Base-by-base conservation (phyloP, 2,888 invertebrate species). In the Saturnia pavonia region DNA sequence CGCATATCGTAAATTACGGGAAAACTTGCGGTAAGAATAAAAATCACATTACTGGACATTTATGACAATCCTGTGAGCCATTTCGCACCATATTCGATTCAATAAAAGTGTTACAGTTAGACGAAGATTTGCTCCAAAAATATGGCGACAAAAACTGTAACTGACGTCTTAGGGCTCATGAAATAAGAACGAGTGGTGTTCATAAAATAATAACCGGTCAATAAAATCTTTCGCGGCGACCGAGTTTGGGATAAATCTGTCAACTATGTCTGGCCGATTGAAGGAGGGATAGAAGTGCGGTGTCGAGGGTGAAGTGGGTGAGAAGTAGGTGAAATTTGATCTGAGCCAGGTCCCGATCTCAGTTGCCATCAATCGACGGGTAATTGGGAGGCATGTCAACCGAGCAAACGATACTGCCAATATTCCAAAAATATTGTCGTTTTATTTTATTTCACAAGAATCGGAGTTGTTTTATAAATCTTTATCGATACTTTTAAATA, bases 121-220 rank as follows among this genome's bases (percentile, higher is more conserved):
- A 79, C 83, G 83, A 86, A 88, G 88, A 89, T 90, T 90, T 88
- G 83, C 81, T 83, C 86, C 88, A 89, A 91, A 91, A 91, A 91
- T 88, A 87, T 85, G 81, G 85, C 85, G 88, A 88, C 89, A 90
- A 90, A 91, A 91, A 88, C 88, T 87, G 88, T 90, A 88, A 91
- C 86, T 88, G 34, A 83, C 83, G 78, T 85, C 88, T 89, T 85
- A 89, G 85, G 80, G 82, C 87, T 91, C 85, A 90, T 92, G 91
- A 93, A 93, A 92, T 91, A 91, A 88, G 91, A 92, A 91, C 90
- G 88, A 85, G 85, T 87, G 88, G 86, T 88, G 90, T 88, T 88
- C 86, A 92, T 94, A 93, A 94, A 92, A 92, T 92, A 92, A 92
- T 93, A 94, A 92, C 88, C 87, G 90, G 88, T 88, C 91, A 91